phyloP scores from a whole-genome alignment of 2,113 vertebrate species.

The Noctilio leporinus region DNA sequence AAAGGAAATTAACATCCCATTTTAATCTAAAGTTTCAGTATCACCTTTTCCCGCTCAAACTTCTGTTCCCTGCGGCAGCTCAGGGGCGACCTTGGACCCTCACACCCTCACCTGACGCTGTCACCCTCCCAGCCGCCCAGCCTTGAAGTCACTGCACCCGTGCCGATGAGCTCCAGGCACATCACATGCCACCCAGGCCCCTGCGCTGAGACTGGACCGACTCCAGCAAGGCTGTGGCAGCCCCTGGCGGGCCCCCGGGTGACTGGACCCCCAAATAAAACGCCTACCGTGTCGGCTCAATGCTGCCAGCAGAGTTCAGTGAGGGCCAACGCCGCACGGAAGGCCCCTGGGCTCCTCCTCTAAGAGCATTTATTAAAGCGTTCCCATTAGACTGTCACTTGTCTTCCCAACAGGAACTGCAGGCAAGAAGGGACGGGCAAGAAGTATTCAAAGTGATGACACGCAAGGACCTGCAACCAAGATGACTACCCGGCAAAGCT shows the following conservation, averaged over 20 bases:
- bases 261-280: too few species aligned
- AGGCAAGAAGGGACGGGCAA: too few species aligned
- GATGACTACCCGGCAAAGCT: too few species aligned
- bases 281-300: background rate
- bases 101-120: too few species aligned
- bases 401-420: too few species aligned
- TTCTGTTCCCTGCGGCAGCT: too few species aligned
- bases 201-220: background rate
- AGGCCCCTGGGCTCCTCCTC: background rate
- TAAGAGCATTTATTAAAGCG: background rate
- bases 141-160: too few species aligned
- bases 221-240: background rate
- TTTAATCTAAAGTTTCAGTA: background rate
- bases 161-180: background rate
- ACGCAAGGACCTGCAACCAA: too few species aligned
- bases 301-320: background rate
- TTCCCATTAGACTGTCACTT: too few species aligned
- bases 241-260: background rate
- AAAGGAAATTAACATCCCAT: background rate
- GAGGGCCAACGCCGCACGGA: background rate
- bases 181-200: accelerated
- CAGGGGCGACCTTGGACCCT: too few species aligned
- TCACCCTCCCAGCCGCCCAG: background rate
- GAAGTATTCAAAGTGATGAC: too few species aligned
- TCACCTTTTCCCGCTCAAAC: background rate